Conservation (phyloP, 2,113 vertebrate genomes). For the Salvelinus namaycush region DNA sequence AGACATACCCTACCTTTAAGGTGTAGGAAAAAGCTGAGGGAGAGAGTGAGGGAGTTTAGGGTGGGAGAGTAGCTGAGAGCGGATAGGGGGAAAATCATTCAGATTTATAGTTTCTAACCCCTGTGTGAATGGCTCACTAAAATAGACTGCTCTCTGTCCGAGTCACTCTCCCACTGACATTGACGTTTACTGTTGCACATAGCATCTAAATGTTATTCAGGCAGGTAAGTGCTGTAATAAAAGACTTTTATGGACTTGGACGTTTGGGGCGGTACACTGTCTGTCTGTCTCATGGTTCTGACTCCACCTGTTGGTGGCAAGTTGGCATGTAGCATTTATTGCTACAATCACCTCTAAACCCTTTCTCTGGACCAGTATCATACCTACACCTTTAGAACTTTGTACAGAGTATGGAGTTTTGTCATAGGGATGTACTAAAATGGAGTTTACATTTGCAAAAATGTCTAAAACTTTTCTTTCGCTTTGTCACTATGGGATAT, state of each 20-base stretch:
- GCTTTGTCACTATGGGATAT: too few species aligned
- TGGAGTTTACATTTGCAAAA: too few species aligned
- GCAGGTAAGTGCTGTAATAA: conserved; percentile 48
- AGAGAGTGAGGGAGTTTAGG: background rate
- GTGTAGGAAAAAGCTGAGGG: conserved; percentile 34
- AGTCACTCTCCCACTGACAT: conserved; percentile 23
- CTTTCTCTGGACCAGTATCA: background rate
- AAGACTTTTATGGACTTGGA: conserved; percentile 50
- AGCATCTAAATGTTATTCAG: conserved; percentile 31
- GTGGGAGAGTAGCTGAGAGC: conserved; percentile 27
- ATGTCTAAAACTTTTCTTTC: too few species aligned
- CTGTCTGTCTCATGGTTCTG: conserved; percentile 14
- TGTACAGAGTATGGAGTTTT: too few species aligned
- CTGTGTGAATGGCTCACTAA: conserved; percentile 54
- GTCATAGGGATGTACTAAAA: too few species aligned
- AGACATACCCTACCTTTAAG: conserved; percentile 38
- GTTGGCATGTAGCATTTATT: conserved; percentile 17
- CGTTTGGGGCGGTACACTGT: background rate
- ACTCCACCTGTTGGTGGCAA: conserved; percentile 47
- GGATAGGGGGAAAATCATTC: conserved; percentile 43
- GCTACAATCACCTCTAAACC: background rate
- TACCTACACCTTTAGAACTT: background rate
- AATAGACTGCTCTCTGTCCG: conserved; percentile 54
- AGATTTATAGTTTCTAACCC: conserved; percentile 64
- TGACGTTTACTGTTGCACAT: conserved; percentile 40